These are phyloP conservation scores for Neomonachus schauinslandi DNA, from an alignment of 2,113 vertebrate species.

Conservation along the genomic window DNA sequence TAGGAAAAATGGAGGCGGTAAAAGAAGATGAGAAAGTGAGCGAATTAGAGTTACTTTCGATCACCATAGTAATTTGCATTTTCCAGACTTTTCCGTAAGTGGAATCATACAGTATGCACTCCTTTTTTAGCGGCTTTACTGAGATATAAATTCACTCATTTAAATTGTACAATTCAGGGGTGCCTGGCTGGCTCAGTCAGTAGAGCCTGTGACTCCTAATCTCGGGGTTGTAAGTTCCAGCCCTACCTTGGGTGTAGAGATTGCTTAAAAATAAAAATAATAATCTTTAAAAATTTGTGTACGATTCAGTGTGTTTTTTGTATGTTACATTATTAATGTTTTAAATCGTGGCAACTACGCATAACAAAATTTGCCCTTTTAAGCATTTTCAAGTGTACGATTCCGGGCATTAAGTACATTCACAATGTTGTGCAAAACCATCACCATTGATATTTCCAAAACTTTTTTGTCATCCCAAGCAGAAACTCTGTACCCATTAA, in stretches of 20 bases:
- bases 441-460: not conserved
- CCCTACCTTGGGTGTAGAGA: not conserved
- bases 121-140: not conserved
- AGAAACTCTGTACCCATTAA: not conserved
- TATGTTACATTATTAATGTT: not conserved
- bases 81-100: slow-evolving; percentile 36
- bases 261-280: not conserved
- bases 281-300: not conserved
- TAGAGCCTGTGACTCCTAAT: not conserved
- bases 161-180: not conserved
- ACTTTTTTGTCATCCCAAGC: not conserved
- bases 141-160: slow-evolving; percentile 32
- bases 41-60: not conserved
- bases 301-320: not conserved
- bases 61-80: slow-evolving; percentile 14
- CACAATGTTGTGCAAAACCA: not conserved
- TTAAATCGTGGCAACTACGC: not conserved
- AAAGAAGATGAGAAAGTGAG: slow-evolving; percentile 5
- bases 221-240: not conserved
- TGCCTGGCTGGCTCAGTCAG: not conserved
- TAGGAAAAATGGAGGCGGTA: not conserved
- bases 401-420: not conserved
- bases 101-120: not conserved
- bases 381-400: not conserved
- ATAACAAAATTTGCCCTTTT: not conserved